Evolutionary conservation across 2,113 vertebrate genomes (phyloP).

Genomic region (Narcine bancroftii): DNA sequence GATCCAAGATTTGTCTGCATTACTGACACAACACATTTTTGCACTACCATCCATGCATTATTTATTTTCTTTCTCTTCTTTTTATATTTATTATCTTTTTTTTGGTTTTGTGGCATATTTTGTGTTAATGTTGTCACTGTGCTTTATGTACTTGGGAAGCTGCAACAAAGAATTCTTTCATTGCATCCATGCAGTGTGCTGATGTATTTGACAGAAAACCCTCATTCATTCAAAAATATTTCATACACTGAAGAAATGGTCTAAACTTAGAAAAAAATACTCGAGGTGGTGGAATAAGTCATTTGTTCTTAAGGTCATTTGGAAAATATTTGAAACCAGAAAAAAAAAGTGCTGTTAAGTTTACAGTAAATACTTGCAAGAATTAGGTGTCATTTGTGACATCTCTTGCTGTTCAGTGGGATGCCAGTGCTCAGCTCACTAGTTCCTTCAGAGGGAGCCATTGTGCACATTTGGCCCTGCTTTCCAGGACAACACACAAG

Average conservation of each 20-base stretch:
- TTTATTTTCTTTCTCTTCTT: too few relatives aligned
- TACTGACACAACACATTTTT: too few relatives aligned
- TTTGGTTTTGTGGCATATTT: too few relatives aligned
- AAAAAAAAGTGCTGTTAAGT: not conserved
- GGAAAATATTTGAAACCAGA: not conserved
- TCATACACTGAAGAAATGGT: not conserved
- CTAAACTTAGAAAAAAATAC: not conserved
- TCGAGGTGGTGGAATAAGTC: not conserved
- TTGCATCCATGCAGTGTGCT: too few relatives aligned
- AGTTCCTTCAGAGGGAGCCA: slow-evolving; percentile 15
- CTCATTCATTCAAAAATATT: too few relatives aligned
- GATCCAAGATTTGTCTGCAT: too few relatives aligned
- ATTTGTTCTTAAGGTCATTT: not conserved
- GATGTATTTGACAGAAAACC: too few relatives aligned
- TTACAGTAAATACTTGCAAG: not conserved
- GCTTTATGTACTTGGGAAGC: too few relatives aligned
- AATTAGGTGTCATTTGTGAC: not conserved
- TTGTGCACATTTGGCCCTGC: not conserved
- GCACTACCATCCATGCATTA: too few relatives aligned
- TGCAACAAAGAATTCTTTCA: too few relatives aligned
- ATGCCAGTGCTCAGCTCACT: not conserved
- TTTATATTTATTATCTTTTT: too few relatives aligned
- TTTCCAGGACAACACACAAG: not conserved
- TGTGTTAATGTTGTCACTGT: too few relatives aligned
- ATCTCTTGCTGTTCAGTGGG: not conserved